Evolutionary conservation across 1,140 invertebrate species (phyloP).

Genomic region (Tetranychus urticae): DNA sequence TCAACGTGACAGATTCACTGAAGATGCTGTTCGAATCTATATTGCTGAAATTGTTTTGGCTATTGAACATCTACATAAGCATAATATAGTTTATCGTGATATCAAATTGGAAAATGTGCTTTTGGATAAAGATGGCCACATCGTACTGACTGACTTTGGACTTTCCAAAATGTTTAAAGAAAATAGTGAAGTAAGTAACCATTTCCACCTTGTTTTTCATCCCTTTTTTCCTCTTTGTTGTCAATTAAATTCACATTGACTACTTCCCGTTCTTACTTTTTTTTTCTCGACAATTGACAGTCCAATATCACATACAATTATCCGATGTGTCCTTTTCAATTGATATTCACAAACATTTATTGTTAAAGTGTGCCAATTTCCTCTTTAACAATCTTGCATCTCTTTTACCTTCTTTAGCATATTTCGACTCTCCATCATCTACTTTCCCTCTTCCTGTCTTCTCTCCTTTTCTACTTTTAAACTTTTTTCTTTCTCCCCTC

Average conservation of each 20-base stretch:
- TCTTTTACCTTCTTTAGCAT: too few species aligned
- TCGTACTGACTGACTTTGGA: conserved; percentile 74
- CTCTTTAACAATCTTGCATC: not conserved
- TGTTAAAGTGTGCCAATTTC: not conserved
- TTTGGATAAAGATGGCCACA: conserved; percentile 51
- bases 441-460: conserved; percentile 12
- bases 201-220: conserved; percentile 6
- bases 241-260: conserved; percentile 54
- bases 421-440: not conserved
- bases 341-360: conserved; percentile 38
- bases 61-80: conserved; percentile 64
- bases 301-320: too few species aligned
- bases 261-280: not conserved
- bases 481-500: conserved; percentile 25
- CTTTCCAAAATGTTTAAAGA: conserved; percentile 63
- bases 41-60: conserved; percentile 77
- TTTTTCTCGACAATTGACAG: not conserved
- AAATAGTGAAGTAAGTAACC: conserved; percentile 29
- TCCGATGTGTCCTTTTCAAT: too few species aligned
- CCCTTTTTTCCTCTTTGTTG: conserved; percentile 8
- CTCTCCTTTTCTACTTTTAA: conserved; percentile 54
- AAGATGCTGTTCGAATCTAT: conserved; percentile 59
- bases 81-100: conserved; percentile 50
- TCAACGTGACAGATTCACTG: conserved; percentile 57
- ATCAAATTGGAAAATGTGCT: conserved; percentile 67